phyloP scores from a whole-genome alignment of 2,113 vertebrate genomes.

The Caracal caracal region DNA sequence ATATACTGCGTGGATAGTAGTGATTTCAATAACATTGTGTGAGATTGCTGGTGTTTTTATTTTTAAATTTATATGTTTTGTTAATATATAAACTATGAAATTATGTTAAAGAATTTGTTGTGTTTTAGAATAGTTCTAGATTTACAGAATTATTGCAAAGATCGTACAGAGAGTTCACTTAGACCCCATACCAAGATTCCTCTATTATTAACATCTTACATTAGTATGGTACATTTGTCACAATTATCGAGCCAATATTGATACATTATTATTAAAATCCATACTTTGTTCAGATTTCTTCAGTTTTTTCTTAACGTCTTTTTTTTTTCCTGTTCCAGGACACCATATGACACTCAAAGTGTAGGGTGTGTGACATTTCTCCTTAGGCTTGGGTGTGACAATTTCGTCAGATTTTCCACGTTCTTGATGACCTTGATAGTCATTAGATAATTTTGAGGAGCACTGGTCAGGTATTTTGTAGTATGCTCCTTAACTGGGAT shows the following conservation, averaged over 20 bases:
- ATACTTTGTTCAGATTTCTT: not conserved
- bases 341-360: not conserved
- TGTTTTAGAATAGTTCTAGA: not conserved
- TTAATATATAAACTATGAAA: not conserved
- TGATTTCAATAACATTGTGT: not conserved
- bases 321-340: not conserved
- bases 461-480: not conserved
- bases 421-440: not conserved
- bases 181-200: not conserved
- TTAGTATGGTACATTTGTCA: not conserved
- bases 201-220: not conserved
- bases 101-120: not conserved
- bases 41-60: not conserved
- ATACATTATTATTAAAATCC: not conserved
- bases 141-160: not conserved
- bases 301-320: not conserved
- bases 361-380: not conserved
- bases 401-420: not conserved
- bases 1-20: not conserved
- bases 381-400: not conserved
- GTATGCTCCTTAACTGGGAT: not conserved
- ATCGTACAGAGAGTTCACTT: not conserved
- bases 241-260: not conserved
- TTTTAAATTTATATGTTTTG: not conserved
- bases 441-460: not conserved